Percentiles rank a stretch among this genome's conserved stretches.
Evolutionary conservation across 2,888 invertebrate genomes (phyloP).

Genomic region (Ormyrus rosae): DNA sequence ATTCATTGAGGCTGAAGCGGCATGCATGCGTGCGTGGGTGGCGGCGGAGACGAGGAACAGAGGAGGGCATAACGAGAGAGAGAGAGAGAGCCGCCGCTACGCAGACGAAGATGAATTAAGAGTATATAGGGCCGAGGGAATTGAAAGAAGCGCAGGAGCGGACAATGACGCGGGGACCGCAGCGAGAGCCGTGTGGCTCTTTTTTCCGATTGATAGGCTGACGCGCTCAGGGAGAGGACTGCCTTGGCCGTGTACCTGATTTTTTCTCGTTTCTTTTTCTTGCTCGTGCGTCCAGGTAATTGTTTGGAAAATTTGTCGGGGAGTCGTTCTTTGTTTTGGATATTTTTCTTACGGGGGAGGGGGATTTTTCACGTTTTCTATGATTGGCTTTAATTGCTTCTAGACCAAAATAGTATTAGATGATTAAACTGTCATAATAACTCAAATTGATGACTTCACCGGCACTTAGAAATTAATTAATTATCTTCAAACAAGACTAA

Average conservation of each 20-base stretch:
- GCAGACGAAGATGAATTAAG: conserved; percentile 24
- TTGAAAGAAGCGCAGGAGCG: background rate
- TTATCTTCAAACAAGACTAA: too few species aligned
- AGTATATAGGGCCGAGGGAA: conserved; percentile 5
- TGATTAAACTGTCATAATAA: too few species aligned
- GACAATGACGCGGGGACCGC: conserved; percentile 11
- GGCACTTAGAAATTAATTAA: too few species aligned
- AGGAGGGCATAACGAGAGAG: background rate
- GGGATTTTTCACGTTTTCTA: too few species aligned
- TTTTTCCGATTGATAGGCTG: conserved; percentile 14
- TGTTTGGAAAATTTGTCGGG: too few species aligned
- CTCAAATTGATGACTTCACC: too few species aligned
- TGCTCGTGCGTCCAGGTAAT: too few species aligned
- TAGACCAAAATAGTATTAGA: too few species aligned
- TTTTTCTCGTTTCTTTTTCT: too few species aligned
- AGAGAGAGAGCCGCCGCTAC: background rate
- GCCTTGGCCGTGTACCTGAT: background rate
- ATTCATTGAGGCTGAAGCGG: background rate
- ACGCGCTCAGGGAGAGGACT: background rate
- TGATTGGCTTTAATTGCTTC: too few species aligned
- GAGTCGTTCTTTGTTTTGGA: too few species aligned
- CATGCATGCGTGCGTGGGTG: background rate
- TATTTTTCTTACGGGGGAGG: too few species aligned
- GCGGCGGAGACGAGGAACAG: background rate
- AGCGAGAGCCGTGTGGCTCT: background rate